phyloP scores from a whole-genome alignment of 92 coral and sea anemone species.

The Isaurus tuberculatus region DNA sequence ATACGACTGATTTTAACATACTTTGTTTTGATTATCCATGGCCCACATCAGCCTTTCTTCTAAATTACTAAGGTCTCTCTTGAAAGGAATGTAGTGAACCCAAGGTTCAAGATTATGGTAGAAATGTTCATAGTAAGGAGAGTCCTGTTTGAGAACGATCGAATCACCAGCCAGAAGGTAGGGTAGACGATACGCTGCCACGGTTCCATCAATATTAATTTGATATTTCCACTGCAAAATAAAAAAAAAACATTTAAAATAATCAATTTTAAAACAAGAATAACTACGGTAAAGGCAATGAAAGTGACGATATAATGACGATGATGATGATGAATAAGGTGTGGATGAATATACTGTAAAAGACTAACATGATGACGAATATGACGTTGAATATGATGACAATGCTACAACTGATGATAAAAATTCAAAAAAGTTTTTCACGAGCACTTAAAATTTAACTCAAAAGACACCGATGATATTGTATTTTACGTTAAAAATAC shows the following conservation, averaged over 20 bases:
- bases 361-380: too few relatives aligned
- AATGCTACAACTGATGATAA: too few relatives aligned
- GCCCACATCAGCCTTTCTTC: conserved; percentile 88
- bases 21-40: conserved; percentile 87
- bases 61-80: conserved; percentile 86
- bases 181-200: conserved; percentile 95
- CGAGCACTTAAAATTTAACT: too few relatives aligned
- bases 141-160: conserved; percentile 88
- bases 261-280: background rate
- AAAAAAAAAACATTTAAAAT: background rate
- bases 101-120: conserved; percentile 91
- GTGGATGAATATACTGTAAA: too few relatives aligned
- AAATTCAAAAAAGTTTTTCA: too few relatives aligned
- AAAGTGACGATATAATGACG: too few relatives aligned
- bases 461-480: too few relatives aligned
- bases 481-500: too few relatives aligned
- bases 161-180: conserved; percentile 93
- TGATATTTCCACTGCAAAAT: conserved; percentile 89
- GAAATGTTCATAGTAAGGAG: conserved; percentile 94
- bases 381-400: too few relatives aligned
- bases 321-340: too few relatives aligned
- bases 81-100: conserved; percentile 98
- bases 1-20: background rate
- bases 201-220: conserved; percentile 94
- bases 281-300: too few relatives aligned